Evolutionary conservation across 2,113 vertebrate genomes (phyloP).

Genomic region (Chloroceryle aenea): DNA sequence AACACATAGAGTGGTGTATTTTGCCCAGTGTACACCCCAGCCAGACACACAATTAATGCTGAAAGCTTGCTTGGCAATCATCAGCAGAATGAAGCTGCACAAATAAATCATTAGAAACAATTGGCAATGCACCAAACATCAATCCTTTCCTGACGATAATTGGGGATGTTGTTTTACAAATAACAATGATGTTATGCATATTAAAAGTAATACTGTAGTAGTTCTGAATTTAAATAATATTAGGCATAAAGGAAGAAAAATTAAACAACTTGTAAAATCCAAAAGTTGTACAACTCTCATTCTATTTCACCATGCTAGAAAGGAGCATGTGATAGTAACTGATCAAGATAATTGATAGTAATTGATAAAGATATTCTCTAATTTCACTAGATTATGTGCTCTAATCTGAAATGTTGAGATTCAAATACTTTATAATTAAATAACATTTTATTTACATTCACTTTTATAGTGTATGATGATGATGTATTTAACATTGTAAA

Average conservation of each 20-base stretch:
- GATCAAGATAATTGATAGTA: background rate
- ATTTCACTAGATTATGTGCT: background rate
- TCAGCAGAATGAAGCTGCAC: background rate
- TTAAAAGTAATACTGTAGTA: background rate
- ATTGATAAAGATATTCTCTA: background rate
- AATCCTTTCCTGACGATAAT: background rate
- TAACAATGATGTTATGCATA: background rate
- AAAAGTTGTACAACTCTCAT: background rate
- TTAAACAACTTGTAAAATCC: background rate
- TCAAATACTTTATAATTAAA: background rate
- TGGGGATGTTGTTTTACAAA: background rate
- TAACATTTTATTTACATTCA: background rate
- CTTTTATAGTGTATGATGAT: background rate
- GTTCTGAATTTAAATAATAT: background rate
- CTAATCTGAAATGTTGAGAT: background rate
- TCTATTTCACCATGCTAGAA: background rate
- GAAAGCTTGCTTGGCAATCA: slow-evolving; percentile 29
- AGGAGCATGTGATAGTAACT: background rate
- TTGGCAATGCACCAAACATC: background rate
- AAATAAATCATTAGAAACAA: slow-evolving; percentile 50
- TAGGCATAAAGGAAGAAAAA: background rate
- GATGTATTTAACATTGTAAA: background rate
- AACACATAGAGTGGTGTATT: background rate
- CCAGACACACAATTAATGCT: slow-evolving; percentile 21
- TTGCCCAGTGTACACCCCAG: background rate